Evolutionary conservation across 2,888 invertebrate species (phyloP), one percentile per base, ranked within the genome.

Genomic region (Phaedon cochleariae): DNA sequence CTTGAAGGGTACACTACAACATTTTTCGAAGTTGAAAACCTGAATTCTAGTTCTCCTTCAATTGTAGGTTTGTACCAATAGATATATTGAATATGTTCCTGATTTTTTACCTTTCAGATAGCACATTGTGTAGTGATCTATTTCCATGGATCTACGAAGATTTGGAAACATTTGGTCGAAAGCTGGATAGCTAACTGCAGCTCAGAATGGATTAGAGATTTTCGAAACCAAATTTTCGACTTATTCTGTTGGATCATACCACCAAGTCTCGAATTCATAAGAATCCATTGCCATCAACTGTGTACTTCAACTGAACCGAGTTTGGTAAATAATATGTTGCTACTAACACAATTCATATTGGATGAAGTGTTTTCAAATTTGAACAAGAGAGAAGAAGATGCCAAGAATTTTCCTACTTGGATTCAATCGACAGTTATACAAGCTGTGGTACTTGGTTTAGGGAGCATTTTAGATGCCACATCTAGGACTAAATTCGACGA

Each of bases 1-100:
- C 90, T 93, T 88, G 86, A 90, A 1, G 82, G 84, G 65, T 85
- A 86, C 1, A 92, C 92, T 90, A 91, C 90, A 9, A 89, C 94
- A 85, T 90, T 94, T 77, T 94, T 94, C 82, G 95, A 95, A 84
- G 91, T 91, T 0, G 90, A 90, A 88, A 92, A 93, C 83, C 85
- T 94, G 41, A 84, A 89, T 2, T 90, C 92, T 83, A 90, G 90
- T 0, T 91, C 91, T 0, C 95, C 94, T 5, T 92, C 94, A 6
- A 92, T 93, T 6, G 93, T 94, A 15, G 77, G 77, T 68, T 20
- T 55, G 17, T 20, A 21, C 41, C 5, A 17, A 34, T 20, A 34
- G n/a, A n/a, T n/a, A n/a, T 59, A 15, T 7, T 34, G 5, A 21
- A 46, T 18, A 55, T 7, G n/a, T 20, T 18, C n/a, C 17, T 31